Evolutionary conservation across 2,888 invertebrate genomes (phyloP).

Genomic region (Fragum whitleyi): DNA sequence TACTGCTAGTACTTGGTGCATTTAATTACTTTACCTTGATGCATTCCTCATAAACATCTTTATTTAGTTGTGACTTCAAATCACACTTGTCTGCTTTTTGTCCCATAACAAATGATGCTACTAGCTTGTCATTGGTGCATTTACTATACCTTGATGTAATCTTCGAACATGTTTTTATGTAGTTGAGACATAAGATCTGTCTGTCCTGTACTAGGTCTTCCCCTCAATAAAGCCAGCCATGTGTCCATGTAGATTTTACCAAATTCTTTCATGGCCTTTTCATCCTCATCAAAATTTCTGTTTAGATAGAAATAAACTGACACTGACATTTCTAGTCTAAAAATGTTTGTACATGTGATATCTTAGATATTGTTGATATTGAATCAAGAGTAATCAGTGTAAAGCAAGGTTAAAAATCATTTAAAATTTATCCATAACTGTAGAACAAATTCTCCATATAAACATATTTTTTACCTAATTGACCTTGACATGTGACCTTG

Average conservation of each 20-base stretch:
- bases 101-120: no score
- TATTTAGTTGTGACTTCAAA: no score
- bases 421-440: no score
- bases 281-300: constrained; percentile 47
- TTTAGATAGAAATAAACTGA: background rate
- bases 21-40: no score
- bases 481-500: no score
- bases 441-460: no score
- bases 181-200: constrained; percentile 46
- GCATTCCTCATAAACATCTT: no score
- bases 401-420: background rate
- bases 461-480: no score
- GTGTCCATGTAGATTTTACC: constrained; percentile 39
- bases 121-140: no score
- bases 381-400: background rate
- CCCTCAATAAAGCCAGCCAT: constrained; percentile 47
- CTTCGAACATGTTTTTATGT: constrained; percentile 15
- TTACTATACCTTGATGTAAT: constrained; percentile 41
- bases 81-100: no score
- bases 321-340: background rate
- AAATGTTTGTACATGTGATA: background rate
- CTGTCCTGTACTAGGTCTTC: constrained; percentile 40
- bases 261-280: constrained; percentile 20
- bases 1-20: no score
- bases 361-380: background rate